Evolutionary conservation across 2,797 vertebrate genomes (phyloP).

Genomic region (Fundulus diaphanus): DNA sequence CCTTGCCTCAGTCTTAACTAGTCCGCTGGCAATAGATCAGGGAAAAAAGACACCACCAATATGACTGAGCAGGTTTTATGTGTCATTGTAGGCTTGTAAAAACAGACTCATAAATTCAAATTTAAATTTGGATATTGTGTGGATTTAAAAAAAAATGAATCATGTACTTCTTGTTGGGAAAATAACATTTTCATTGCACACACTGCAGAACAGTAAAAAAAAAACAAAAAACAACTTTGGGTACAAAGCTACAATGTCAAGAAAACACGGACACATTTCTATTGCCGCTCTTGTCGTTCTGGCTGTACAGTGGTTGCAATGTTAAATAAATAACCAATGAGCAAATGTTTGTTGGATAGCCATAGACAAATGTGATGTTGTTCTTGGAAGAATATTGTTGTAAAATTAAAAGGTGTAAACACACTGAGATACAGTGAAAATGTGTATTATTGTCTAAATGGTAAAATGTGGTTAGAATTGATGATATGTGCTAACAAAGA

Average conservation of each 20-base stretch:
- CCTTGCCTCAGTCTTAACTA: conserved; percentile 18
- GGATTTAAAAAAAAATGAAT: neutral
- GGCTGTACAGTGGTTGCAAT: neutral
- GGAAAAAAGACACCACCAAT: conserved; percentile 4
- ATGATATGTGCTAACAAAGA: too few species aligned
- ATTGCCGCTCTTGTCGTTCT: neutral
- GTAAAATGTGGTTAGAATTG: too few species aligned
- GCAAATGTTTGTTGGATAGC: neutral
- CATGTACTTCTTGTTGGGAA: neutral
- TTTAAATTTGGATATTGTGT: neutral
- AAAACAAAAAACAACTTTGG: neutral
- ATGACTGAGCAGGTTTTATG: conserved; percentile 12
- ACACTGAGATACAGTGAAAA: neutral
- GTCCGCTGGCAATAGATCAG: conserved; percentile 8
- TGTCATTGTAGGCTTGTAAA: neutral
- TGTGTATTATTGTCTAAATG: neutral
- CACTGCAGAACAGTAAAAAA: neutral
- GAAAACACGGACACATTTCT: neutral
- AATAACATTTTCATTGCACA: neutral
- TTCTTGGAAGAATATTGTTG: neutral
- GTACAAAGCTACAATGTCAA: neutral
- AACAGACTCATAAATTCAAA: neutral
- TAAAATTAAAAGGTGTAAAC: neutral
- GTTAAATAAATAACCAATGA: neutral
- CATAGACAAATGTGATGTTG: neutral